Evolutionary conservation across 2,797 vertebrate species (phyloP).

Genomic region (Amphiprion clarkii): DNA sequence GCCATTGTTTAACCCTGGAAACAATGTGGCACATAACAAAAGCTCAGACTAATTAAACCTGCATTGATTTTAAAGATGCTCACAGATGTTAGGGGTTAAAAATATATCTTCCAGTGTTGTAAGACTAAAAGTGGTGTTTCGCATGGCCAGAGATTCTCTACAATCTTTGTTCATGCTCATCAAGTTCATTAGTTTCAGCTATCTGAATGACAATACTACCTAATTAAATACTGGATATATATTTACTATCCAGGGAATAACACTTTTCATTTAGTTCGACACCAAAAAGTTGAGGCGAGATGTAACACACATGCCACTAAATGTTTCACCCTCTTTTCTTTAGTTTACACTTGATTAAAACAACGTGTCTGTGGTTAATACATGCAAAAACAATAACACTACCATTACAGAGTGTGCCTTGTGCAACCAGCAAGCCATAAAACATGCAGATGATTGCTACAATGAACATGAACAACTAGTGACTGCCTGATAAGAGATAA

Average conservation of each 20-base stretch:
- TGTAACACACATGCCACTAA: too few species aligned
- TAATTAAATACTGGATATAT: neutral
- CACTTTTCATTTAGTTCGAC: neutral
- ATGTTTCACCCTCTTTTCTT: neutral
- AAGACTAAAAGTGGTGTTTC: neutral
- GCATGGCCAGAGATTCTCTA: neutral
- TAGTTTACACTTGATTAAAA: neutral
- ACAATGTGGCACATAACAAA: neutral
- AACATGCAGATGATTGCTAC: neutral
- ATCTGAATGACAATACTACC: neutral
- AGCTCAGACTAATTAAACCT: neutral
- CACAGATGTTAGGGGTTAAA: too few species aligned
- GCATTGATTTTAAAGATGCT: neutral
- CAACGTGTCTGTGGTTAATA: neutral
- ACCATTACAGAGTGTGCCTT: neutral
- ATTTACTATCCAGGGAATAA: neutral
- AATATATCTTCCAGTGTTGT: neutral
- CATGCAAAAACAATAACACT: neutral
- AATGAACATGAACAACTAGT: too few species aligned
- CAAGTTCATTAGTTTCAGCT: neutral
- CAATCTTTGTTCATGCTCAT: neutral
- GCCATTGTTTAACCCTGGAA: conserved; percentile 80
- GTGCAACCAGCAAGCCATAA: neutral
- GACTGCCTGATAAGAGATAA: too few species aligned
- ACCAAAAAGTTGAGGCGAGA: neutral